phyloP scores from a whole-genome alignment of 2,113 vertebrate species.

The Sylvia atricapilla region DNA sequence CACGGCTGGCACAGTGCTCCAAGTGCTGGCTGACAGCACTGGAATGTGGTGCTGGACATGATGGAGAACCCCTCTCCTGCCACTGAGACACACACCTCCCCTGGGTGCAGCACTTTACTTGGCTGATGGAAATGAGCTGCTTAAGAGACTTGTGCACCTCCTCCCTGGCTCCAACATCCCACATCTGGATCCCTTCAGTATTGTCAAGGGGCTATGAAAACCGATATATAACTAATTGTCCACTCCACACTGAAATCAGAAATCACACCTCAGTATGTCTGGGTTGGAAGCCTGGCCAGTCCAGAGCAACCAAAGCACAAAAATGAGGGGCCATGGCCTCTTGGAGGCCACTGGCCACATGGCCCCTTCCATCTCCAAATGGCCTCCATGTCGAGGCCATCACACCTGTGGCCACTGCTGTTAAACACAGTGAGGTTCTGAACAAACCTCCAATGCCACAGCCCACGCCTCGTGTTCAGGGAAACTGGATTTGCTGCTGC shows the following conservation, averaged over 20 bases:
- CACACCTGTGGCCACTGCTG: neutral
- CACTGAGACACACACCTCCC: fast-evolving
- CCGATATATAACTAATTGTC: neutral
- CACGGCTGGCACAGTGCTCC: neutral
- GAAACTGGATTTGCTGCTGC: neutral
- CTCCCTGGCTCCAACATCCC: neutral
- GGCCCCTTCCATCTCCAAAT: neutral
- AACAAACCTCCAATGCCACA: neutral
- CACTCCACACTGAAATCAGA: fast-evolving
- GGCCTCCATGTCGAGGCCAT: fast-evolving
- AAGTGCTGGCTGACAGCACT: neutral
- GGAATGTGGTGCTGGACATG: neutral
- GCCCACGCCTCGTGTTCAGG: fast-evolving
- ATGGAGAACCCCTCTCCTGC: neutral
- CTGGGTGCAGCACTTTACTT: neutral
- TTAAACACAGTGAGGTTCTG: neutral
- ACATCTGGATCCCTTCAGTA: neutral
- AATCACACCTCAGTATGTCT: neutral
- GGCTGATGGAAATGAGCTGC: neutral
- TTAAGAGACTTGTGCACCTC: fast-evolving
- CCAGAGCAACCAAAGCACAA: neutral
- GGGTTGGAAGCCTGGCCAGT: neutral
- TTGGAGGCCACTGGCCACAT: neutral
- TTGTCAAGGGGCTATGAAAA: neutral
- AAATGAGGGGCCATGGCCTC: neutral